Evolutionary conservation across 2,797 vertebrate genomes (phyloP).

Genomic region (Poeciliopsis paucimaculata): DNA sequence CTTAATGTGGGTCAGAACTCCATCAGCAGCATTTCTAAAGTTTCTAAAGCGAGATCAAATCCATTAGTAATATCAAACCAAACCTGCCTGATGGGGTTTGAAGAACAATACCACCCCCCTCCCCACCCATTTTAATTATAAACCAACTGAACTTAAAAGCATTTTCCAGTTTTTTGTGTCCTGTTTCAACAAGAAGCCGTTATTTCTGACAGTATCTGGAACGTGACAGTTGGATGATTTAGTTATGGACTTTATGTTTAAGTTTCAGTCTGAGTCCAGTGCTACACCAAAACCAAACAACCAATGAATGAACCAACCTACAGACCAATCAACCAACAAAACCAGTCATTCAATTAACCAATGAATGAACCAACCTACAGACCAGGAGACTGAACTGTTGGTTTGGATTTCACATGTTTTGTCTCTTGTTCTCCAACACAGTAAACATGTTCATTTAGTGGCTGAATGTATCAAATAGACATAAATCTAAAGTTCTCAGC

Average conservation of each 20-base stretch:
- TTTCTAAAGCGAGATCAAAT: not conserved
- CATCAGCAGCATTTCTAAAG: not conserved
- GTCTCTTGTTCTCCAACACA: not conserved
- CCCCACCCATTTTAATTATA: not conserved
- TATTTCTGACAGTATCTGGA: not conserved
- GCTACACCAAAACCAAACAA: not conserved
- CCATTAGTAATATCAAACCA: no score
- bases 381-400: not conserved
- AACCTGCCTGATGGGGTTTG: not conserved
- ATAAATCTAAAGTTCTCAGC: not conserved
- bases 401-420: not conserved
- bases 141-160: not conserved
- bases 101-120: not conserved
- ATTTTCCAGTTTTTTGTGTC: not conserved
- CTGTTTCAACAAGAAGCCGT: not conserved
- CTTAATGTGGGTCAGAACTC: not conserved
- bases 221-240: not conserved
- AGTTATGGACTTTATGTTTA: not conserved
- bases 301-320: not conserved
- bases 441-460: not conserved
- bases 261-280: not conserved
- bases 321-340: not conserved
- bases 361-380: not conserved
- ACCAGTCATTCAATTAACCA: not conserved
- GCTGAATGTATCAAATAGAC: not conserved